Evolutionary conservation across 1,140 invertebrate genomes (phyloP).

Genomic region (Lamellibrachia luymesi): DNA sequence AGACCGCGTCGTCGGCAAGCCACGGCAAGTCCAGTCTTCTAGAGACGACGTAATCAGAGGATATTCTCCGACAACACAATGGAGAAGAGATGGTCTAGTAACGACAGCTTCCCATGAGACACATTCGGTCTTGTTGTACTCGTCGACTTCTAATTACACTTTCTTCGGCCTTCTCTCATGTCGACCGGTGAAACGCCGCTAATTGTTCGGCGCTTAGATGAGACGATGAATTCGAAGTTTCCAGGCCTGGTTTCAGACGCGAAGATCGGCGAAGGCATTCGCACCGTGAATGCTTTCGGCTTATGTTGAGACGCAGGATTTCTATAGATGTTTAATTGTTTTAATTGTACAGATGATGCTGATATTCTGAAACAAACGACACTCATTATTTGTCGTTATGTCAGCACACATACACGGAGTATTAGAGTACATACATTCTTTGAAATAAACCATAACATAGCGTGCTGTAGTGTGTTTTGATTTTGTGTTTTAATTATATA

Average conservation of each 20-base stretch:
- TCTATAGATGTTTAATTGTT: conserved; percentile 14
- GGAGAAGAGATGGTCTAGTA: neutral
- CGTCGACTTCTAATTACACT: neutral
- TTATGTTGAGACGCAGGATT: neutral
- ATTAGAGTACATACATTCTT: neutral
- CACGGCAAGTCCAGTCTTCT: too few relatives aligned
- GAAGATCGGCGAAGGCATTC: neutral
- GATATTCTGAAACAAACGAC: neutral
- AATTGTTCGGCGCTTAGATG: neutral
- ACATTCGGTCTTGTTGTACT: neutral
- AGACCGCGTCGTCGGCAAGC: conserved; percentile 28
- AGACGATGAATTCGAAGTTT: neutral
- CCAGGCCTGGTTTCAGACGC: neutral
- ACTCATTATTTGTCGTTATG: neutral
- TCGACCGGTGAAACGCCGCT: conserved; percentile 9
- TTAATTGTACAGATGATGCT: conserved; percentile 10
- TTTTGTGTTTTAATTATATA: neutral
- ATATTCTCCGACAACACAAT: neutral
- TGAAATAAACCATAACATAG: neutral
- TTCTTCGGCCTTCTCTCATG: conserved; percentile 19
- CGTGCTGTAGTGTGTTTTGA: neutral
- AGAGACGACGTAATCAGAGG: neutral
- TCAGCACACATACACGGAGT: neutral
- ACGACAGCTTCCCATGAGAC: neutral
- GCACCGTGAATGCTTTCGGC: neutral